Evolutionary conservation across 1,140 invertebrate species (phyloP), one percentile per base, ranked within the genome.

Genomic region (Hylaeus anthracinus): DNA sequence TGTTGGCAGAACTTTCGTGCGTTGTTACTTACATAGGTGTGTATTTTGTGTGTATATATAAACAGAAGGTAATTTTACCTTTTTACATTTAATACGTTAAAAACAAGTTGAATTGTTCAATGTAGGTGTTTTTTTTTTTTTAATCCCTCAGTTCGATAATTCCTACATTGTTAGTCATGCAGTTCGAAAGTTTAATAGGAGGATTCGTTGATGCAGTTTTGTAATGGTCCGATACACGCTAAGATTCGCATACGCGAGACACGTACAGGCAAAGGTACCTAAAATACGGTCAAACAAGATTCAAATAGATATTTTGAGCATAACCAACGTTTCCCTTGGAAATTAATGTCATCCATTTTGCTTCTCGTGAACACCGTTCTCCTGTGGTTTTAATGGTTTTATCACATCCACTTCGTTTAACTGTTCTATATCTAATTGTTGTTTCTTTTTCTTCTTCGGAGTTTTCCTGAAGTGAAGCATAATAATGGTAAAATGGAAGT

Each of bases 311-410:
- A 79, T 73, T 88, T 87, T 88, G 75, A 88, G 63, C 78, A 69
- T 78, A 80, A 74, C 72, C 79, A 70, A 82, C 55, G 45, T 69
- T 76, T 26, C 53, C 5, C 14, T n/a, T 15, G 26, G 53, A 69
- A 66, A 74, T 86, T 69, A 84, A 66, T 75, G 84, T 88, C 84
- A 88, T 88, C 87, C 90, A 53, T 91, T 92, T 69, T 92, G 90
- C 63, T 92, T 92, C 58, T 91, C 91, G 48, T 91, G 87, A 5
- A 92, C 77, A 39, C 91, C 91, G 55, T 92, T 92, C 65, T 91
- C 91, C 55, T 86, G 84, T 3, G 87, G 74, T 39, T 91, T 91
- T n/a, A 92, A 53, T 26, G 87, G 86, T 71, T 91, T 91, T 83
- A 91, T 84, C 58, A 88, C 73, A 26, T 91, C 91, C 10, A 89